phyloP scores from a whole-genome alignment of 2,797 vertebrate genomes.

The Enteromius viviparus region DNA sequence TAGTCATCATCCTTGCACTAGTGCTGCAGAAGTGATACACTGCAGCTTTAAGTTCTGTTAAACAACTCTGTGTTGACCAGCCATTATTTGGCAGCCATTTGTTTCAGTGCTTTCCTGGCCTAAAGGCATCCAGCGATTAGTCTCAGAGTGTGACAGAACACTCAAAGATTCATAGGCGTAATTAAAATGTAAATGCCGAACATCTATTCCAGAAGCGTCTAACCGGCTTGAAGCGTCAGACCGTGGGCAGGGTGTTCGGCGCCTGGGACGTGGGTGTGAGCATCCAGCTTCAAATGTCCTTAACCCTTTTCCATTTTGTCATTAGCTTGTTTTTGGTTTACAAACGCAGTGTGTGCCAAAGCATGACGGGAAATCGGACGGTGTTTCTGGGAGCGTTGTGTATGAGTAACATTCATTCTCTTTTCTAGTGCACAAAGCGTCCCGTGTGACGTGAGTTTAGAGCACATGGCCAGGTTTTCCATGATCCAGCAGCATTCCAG shows the following conservation, averaged over 20 bases:
- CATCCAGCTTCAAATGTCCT: conserved; percentile 46
- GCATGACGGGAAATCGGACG: not conserved
- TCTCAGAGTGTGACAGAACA: conserved; percentile 55
- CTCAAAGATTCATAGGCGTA: conserved; percentile 63
- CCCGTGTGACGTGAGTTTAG: conserved; percentile 9
- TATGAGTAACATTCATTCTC: conserved; percentile 8
- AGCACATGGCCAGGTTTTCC: conserved; percentile 31
- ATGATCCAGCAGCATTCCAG: conserved; percentile 28
- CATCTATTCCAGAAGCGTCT: conserved; percentile 62
- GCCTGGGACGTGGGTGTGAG: conserved; percentile 43
- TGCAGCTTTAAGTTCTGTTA: not conserved
- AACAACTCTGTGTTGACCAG: not conserved
- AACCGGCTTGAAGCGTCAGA: conserved; percentile 60
- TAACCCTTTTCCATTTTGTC: conserved; percentile 62
- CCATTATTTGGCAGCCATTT: conserved; percentile 14
- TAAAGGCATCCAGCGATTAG: conserved; percentile 57
- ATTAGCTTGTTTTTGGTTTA: conserved; percentile 28
- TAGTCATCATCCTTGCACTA: not conserved
- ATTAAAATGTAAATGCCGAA: conserved; percentile 69
- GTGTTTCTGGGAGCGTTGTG: not conserved
- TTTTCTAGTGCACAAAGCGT: conserved; percentile 2
- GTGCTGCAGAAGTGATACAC: not conserved
- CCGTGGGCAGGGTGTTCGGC: conserved; percentile 36
- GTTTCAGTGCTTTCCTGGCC: conserved; percentile 46
- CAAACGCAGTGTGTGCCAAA: not conserved